A percentile compares a stretch with the other conserved stretches of the same genome.
phyloP scores from a whole-genome alignment of 2,113 vertebrate genomes.

The Micronisus gabar region DNA sequence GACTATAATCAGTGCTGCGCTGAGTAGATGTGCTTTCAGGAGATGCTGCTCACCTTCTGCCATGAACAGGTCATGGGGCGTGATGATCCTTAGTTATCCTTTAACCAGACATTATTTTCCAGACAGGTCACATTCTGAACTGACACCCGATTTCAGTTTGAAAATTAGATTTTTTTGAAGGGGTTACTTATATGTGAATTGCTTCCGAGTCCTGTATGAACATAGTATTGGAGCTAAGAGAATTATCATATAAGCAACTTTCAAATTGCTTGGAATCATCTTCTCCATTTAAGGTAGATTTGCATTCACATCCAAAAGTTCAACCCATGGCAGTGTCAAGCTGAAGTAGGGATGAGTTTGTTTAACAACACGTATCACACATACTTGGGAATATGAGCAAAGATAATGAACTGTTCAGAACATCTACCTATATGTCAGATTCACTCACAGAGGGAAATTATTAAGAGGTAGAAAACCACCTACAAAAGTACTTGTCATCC shows the following conservation, averaged over 20 bases:
- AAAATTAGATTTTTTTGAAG: slow-evolving; percentile 2
- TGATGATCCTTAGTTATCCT: background rate
- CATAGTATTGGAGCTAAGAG: background rate
- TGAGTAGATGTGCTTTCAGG: background rate
- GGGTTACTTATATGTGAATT: background rate
- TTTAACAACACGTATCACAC: slow-evolving; percentile 23
- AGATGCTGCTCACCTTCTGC: background rate
- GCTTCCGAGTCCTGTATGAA: background rate
- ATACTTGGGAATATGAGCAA: slow-evolving; percentile 23
- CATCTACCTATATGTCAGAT: slow-evolving; percentile 40
- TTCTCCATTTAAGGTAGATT: background rate
- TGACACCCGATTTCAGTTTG: background rate
- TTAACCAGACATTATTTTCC: background rate
- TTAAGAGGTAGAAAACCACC: slow-evolving; percentile 54
- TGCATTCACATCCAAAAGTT: slow-evolving; percentile 23
- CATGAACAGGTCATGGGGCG: background rate
- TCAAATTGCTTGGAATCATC: background rate
- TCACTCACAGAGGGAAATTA: slow-evolving; percentile 16
- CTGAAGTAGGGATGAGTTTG: slow-evolving; percentile 42
- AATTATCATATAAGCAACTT: background rate
- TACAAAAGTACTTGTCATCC: slow-evolving; percentile 61
- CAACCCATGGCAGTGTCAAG: background rate
- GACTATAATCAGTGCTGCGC: background rate
- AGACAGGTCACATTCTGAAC: background rate
- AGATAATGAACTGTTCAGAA: slow-evolving; percentile 58